A percentile compares a stretch with the other conserved stretches of the same genome.
These are phyloP conservation scores for Andricus curvator DNA, from an alignment of 2,888 invertebrate species.

Conservation along the genomic window DNA sequence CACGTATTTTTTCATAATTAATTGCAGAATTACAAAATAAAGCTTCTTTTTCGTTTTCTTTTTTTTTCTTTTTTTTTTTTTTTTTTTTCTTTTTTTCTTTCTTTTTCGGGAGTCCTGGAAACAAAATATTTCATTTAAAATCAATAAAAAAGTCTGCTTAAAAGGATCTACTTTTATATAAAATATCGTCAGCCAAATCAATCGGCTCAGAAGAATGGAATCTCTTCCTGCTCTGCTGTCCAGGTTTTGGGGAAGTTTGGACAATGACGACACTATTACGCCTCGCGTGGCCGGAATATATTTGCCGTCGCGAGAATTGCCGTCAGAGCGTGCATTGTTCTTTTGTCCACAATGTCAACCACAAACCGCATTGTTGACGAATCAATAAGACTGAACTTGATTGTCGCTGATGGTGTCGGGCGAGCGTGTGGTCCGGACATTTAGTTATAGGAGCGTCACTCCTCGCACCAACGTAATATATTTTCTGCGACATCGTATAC, in stretches of 20 bases:
- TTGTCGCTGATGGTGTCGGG: conserved; percentile 60
- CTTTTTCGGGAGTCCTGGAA: no score
- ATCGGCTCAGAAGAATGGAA: not conserved
- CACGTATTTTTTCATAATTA: no score
- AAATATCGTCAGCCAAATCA: not conserved
- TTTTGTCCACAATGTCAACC: conserved; percentile 61
- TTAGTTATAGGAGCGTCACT: conserved; percentile 67
- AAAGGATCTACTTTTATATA: not conserved
- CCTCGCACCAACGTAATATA: conserved; percentile 61
- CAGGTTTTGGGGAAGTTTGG: conserved; percentile 45
- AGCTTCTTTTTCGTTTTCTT: no score
- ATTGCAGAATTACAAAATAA: no score
- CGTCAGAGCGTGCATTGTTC: conserved; percentile 59
- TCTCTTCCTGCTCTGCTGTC: not conserved
- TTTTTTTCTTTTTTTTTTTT: no score
- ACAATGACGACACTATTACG: conserved; percentile 56
- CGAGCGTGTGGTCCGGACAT: conserved; percentile 65
- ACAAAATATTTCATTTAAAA: not conserved
- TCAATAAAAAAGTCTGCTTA: no score
- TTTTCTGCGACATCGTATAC: conserved; percentile 60
- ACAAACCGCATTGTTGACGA: conserved; percentile 66
- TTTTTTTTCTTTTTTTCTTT: no score
- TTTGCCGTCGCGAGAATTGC: conserved; percentile 52
- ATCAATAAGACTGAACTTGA: conserved; percentile 71
- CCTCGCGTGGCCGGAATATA: conserved; percentile 50